Conservation (phyloP, 2,113 vertebrate species). For the Paralichthys olivaceus region DNA sequence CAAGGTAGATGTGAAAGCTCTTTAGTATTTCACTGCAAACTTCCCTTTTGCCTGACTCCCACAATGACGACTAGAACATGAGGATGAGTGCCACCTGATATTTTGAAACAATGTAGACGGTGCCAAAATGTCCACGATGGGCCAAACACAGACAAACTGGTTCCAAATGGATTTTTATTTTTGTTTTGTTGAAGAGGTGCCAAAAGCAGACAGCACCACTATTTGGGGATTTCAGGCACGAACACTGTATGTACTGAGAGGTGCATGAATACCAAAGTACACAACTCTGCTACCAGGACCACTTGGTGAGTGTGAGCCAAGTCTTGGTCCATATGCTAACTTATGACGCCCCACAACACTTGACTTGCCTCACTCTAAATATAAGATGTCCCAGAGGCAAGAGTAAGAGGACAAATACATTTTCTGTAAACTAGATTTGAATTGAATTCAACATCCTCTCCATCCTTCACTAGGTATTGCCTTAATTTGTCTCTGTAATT, state of each 20-base stretch:
- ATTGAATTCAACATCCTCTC: background rate
- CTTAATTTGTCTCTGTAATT: conserved; percentile 17
- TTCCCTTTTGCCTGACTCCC: conserved; percentile 11
- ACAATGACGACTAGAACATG: conserved; percentile 8
- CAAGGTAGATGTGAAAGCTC: background rate
- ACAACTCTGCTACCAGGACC: conserved; percentile 1
- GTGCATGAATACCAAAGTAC: conserved; percentile 44
- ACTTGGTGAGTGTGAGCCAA: conserved; percentile 23
- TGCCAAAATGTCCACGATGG: conserved; percentile 50
- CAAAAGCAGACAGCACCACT: conserved; percentile 37
- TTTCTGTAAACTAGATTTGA: conserved; percentile 32
- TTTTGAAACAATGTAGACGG: conserved; percentile 27
- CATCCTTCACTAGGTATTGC: conserved; percentile 11
- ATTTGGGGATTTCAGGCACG: conserved; percentile 14
- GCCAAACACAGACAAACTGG: conserved; percentile 41
- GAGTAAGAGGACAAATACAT: background rate
- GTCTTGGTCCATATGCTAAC: conserved; percentile 13
- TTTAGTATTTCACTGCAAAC: conserved; percentile 9
- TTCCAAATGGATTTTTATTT: conserved; percentile 51
- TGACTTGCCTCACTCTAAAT: conserved; percentile 27
- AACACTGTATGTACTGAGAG: conserved; percentile 22
- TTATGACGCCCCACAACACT: background rate
- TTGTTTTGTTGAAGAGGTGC: conserved; percentile 44
- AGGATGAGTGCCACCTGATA: conserved; percentile 40
- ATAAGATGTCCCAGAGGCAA: background rate